Conservation (phyloP, 2,113 vertebrate genomes). For the Platichthys stellatus region DNA sequence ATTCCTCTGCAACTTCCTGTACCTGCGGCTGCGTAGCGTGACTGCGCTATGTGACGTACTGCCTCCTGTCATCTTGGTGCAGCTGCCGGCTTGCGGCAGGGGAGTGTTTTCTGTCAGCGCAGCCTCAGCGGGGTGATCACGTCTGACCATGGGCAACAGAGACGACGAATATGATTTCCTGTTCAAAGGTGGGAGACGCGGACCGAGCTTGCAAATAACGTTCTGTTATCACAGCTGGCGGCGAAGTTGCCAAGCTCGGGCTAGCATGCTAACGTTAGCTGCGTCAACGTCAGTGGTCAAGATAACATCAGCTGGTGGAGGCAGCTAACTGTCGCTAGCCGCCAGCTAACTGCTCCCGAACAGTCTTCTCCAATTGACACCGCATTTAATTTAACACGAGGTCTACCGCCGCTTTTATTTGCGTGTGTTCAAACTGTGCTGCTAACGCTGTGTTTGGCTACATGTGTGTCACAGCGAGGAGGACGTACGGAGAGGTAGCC, state of each 20-base stretch:
- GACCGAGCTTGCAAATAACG: rapidly evolving
- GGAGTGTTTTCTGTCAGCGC: constrained; percentile 18
- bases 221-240: not conserved
- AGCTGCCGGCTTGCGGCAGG: constrained; percentile 32
- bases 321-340: constrained; percentile 35
- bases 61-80: constrained; percentile 46
- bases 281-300: constrained; percentile 21
- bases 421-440: not conserved
- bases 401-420: not conserved
- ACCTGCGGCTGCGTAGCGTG: not conserved
- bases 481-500: constrained; percentile 14
- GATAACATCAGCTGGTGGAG: constrained; percentile 40
- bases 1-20: constrained; percentile 10
- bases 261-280: constrained; percentile 41
- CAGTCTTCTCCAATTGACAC: not conserved
- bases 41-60: too few species aligned
- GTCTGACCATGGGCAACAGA: constrained; percentile 80
- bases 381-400: not conserved
- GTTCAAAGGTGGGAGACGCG: constrained; percentile 78
- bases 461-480: not conserved
- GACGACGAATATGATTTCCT: constrained; percentile 86
- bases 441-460: not conserved
- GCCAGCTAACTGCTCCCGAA: not conserved
- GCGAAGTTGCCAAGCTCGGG: not conserved
- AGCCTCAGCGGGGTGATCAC: not conserved